These are phyloP conservation scores for Drosophila hamatofila DNA, from an alignment of 2,888 invertebrate genomes.

Conservation along the genomic window DNA sequence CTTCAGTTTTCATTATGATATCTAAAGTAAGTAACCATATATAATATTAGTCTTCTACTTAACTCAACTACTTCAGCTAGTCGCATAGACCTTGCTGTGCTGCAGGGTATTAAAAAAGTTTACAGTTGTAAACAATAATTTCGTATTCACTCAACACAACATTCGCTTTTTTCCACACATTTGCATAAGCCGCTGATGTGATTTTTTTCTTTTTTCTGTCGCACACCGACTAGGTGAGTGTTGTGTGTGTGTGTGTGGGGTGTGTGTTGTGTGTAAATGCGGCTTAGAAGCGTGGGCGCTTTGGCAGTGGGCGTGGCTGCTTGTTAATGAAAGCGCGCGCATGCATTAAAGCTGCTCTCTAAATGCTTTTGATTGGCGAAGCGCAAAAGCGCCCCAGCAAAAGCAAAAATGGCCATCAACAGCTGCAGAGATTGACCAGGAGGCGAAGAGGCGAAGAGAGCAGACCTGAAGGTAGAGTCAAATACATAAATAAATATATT, in stretches of 20 bases:
- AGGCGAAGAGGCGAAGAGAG: background rate
- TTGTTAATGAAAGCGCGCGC: constrained; percentile 80
- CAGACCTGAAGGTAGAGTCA: constrained; percentile 7
- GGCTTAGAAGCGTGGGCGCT: constrained; percentile 74
- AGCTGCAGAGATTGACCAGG: constrained; percentile 4
- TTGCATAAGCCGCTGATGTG: constrained; percentile 81
- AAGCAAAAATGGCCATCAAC: constrained; percentile 50
- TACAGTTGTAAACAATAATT: constrained; percentile 81
- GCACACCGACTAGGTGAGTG: constrained; percentile 27
- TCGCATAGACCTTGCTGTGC: background rate
- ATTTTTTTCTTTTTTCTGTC: constrained; percentile 60
- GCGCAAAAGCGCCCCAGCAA: constrained; percentile 70
- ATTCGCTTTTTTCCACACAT: constrained; percentile 68
- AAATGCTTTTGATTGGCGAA: constrained; percentile 80
- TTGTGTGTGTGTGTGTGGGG: background rate
- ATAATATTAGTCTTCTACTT: too few relatives aligned
- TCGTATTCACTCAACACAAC: constrained; percentile 80
- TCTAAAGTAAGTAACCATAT: too few relatives aligned
- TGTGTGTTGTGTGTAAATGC: constrained; percentile 56
- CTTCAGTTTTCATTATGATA: background rate
- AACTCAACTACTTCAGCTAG: background rate
- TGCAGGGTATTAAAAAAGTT: constrained; percentile 63
- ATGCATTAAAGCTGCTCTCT: constrained; percentile 76
- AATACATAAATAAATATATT: constrained; percentile 62
- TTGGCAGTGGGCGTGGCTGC: constrained; percentile 62